A percentile compares a stretch with the other conserved stretches of the same genome.
Conservation (phyloP, 2,888 invertebrate species). For the Nymphalis polychloros region DNA sequence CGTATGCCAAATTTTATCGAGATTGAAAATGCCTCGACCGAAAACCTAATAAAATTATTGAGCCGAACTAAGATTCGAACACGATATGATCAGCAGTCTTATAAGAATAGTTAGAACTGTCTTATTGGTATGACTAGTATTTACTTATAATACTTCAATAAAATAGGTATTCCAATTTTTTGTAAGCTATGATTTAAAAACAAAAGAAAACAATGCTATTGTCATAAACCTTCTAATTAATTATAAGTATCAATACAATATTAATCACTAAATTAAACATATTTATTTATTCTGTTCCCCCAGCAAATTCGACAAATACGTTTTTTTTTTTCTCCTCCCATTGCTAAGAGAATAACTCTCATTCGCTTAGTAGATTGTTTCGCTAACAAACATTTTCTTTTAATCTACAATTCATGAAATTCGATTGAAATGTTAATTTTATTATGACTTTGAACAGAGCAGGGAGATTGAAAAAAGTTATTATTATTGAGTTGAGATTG, state of each 20-base stretch:
- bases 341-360: constrained; percentile 55
- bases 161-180: too few relatives aligned
- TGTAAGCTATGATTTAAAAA: too few relatives aligned
- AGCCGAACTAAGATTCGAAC: too few relatives aligned
- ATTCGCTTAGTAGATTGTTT: constrained; percentile 49
- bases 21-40: too few relatives aligned
- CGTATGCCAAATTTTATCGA: too few relatives aligned
- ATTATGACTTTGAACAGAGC: constrained; percentile 10
- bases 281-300: constrained; percentile 38
- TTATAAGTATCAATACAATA: constrained; percentile 18
- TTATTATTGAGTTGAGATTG: background rate
- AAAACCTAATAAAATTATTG: too few relatives aligned
- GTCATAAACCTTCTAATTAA: too few relatives aligned
- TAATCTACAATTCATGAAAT: constrained; percentile 39
- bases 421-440: constrained; percentile 31
- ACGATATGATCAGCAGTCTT: too few relatives aligned
- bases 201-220: too few relatives aligned
- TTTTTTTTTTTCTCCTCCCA: constrained; percentile 59
- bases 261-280: constrained; percentile 38
- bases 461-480: background rate
- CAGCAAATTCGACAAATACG: constrained; percentile 32
- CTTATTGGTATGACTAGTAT: too few relatives aligned
- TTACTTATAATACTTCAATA: too few relatives aligned
- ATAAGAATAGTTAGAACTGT: too few relatives aligned
- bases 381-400: constrained; percentile 43